Conservation (phyloP, 2,113 vertebrate species). For the Thryonomys swinderianus region DNA sequence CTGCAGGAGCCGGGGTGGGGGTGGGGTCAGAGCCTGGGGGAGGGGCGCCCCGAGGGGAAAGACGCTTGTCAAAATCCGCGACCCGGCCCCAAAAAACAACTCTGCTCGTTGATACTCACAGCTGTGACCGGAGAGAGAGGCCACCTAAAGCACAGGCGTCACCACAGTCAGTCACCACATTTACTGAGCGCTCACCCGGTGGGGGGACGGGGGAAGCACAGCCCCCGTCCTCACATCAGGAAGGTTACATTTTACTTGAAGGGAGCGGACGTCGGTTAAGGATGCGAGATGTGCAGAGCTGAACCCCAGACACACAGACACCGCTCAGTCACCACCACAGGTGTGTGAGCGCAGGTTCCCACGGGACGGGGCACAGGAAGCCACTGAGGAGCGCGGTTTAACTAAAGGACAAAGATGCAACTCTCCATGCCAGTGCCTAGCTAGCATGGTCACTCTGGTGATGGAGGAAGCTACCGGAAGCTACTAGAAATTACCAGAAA, state of each 20-base stretch:
- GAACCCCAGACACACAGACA: background rate
- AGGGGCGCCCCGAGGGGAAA: rapidly evolving
- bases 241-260: background rate
- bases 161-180: background rate
- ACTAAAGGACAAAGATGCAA: background rate
- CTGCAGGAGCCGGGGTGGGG: background rate
- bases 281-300: too few relatives aligned
- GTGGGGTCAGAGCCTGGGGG: background rate
- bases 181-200: background rate
- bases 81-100: background rate
- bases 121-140: background rate
- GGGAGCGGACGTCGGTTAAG: background rate
- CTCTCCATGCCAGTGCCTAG: background rate
- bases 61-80: background rate
- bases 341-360: too few relatives aligned
- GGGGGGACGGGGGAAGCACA: background rate
- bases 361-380: background rate
- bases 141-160: background rate
- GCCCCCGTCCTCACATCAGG: background rate
- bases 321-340: background rate
- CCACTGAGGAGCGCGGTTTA: background rate
- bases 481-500: slow-evolving; percentile 31
- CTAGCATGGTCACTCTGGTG: background rate
- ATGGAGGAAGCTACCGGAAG: background rate
- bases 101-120: background rate